Percentiles rank a stretch among this genome's conserved stretches.
phyloP scores from a whole-genome alignment of 1,140 invertebrate species.

The Drosophila melanogaster region DNA sequence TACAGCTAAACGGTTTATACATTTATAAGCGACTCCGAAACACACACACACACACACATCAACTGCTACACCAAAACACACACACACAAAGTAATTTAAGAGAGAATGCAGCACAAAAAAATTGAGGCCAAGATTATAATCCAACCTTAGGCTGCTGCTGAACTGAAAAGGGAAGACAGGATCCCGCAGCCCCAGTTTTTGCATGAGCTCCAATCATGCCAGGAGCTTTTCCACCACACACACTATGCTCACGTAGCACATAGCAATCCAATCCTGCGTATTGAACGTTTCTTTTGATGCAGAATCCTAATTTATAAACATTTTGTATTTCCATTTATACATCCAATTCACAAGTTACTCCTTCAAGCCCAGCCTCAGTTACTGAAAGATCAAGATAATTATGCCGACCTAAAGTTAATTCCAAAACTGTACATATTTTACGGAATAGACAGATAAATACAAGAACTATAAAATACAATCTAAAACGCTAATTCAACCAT shows the following conservation, averaged over 20 bases:
- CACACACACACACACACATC: conserved; percentile 1
- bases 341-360: background rate
- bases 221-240: conserved; percentile 6
- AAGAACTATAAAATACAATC: conserved; percentile 31
- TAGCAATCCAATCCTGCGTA: conserved; percentile 24
- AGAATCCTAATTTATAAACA: conserved; percentile 28
- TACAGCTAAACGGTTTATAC: conserved; percentile 47
- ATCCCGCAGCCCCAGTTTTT: conserved; percentile 10
- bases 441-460: conserved; percentile 29
- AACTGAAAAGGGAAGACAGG: background rate
- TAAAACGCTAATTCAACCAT: conserved; percentile 10
- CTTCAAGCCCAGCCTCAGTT: background rate
- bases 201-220: conserved; percentile 2
- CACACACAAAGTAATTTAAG: conserved; percentile 20
- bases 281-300: conserved; percentile 29
- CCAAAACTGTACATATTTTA: conserved; percentile 47
- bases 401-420: conserved; percentile 38
- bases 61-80: conserved; percentile 15
- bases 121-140: conserved; percentile 5
- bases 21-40: conserved; percentile 25
- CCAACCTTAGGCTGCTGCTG: background rate
- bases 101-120: conserved; percentile 31
- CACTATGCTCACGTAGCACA: conserved; percentile 12
- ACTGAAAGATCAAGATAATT: conserved; percentile 23
- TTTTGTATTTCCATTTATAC: conserved; percentile 16